Conservation (phyloP, 2,888 invertebrate species). For the Matsumyia berberina region DNA sequence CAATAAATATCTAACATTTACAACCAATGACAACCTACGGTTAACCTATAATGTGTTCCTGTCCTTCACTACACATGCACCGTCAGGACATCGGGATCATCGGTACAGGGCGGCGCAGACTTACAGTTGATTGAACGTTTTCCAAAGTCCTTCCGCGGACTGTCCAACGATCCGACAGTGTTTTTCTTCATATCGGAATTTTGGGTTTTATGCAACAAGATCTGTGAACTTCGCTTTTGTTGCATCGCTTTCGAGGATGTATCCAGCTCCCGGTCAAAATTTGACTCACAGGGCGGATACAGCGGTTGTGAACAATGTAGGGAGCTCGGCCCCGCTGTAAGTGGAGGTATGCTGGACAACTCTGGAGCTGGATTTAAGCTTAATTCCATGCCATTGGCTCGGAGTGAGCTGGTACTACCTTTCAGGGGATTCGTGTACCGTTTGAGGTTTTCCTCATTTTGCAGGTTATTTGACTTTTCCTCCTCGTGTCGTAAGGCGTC, state of each 20-base stretch:
- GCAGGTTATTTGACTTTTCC: constrained; percentile 95
- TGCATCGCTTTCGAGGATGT: constrained; percentile 79
- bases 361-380: constrained; percentile 84
- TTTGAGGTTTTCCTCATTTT: constrained; percentile 95
- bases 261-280: constrained; percentile 84
- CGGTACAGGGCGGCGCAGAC: constrained; percentile 82
- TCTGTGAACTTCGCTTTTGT: constrained; percentile 86
- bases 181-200: constrained; percentile 94
- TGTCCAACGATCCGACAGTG: constrained; percentile 87
- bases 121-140: constrained; percentile 89
- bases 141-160: constrained; percentile 89
- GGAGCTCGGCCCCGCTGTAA: constrained; percentile 84
- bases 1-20: constrained; percentile 73
- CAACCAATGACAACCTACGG: constrained; percentile 74
- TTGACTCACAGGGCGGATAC: constrained; percentile 83
- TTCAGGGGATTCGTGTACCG: constrained; percentile 92
- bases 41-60: constrained; percentile 36
- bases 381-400: constrained; percentile 85
- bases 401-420: constrained; percentile 85
- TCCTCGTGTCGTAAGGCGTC: constrained; percentile 90
- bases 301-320: constrained; percentile 83
- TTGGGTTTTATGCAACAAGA: constrained; percentile 92
- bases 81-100: constrained; percentile 85
- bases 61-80: constrained; percentile 85
- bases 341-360: constrained; percentile 80